Base-by-base conservation (phyloP, 2,888 invertebrate species). In the Tenthredo distinguenda region DNA sequence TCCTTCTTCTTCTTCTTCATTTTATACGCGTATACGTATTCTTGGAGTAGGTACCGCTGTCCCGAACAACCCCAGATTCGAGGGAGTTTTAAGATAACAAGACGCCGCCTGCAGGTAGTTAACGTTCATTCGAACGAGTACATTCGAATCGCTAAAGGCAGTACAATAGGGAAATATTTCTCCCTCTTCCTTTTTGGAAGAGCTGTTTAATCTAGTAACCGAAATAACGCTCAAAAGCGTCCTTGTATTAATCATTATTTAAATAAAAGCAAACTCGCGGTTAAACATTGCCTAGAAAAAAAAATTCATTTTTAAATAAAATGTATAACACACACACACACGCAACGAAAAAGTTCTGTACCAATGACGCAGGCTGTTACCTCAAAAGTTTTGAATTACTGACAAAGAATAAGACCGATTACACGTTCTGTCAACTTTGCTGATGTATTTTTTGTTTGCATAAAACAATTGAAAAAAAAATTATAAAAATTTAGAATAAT, bases 61-160 rank as follows among this genome's bases (percentile, higher is more conserved):
- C 62, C 26, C 7, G 62, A 26, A 26, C 62, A 62, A 62, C 21
- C 12, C 26, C 12, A 68, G 34, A 34, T 34, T 68, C 31, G 18
- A 34, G 15, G 5, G 68, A 68, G 68, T 18, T 68, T 43, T 43
- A 74, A 74, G 74, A 74, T 74, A 74, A 74, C 43, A 74, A 74
- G 74, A 74, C 74, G 9, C 40, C 15, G 74, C 40, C 74, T 74
- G 40, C 31, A 68, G 68, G 74, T 74, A 12, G 40, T 43, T 43
- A 43, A 74, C 74, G 43, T 74, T 74, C 26, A 74, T 74, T 74
- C 74, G 31, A 74, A 74, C 74, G 74, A 74, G 74, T 21, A 74
- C 43, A 18, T 74, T 74, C 26, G 74, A 74, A 74, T 74, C n/a
- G 74, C 74, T 74, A n/a, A 74, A 43, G 74, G 74, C 74, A 18